Base-by-base conservation (phyloP, 2,888 invertebrate species). In the Parnassius orleans region DNA sequence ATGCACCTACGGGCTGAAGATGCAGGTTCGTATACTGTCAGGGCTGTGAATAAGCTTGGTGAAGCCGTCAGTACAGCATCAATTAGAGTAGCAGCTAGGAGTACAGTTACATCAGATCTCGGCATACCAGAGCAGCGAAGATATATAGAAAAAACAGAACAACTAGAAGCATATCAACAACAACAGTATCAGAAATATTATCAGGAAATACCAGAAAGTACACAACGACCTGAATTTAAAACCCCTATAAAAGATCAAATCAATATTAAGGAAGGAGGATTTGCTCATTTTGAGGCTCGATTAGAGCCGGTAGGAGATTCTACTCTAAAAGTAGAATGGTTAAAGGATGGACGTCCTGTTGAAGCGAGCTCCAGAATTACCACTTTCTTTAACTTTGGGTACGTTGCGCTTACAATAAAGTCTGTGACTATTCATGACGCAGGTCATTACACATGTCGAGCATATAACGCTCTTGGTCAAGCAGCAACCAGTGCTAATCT, bases 1-100 rank as follows among this genome's bases (percentile, higher is more conserved):
- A 94, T 98, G 95, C 98, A 98, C 95, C 96, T 98, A 94, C 96
- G 98, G 93, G 95, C 96, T 93, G 99, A 99, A 95, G 99, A 99
- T 95, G 95, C 97, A 81, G 98, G 98, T 90, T 95, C 96, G 88
- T 98, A 98, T 78, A 97, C 97, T 76, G 96, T 96, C 83, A 95
- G 97, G 79, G 98, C 98, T 91, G 95, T 96, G 72, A 98, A 98
- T 85, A 95, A 96, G 81, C 93, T 96, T 80, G 98, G 98, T 74
- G 98, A 98, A 92, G 97, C 98, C 73, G 94, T 97, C 77, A 96
- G 97, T 86, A 95, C 95, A 74, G 95, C 97, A 68, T 93, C 94
- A 64, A 94, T 97, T 68, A 93, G 93, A 83, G 95, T 97, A 72
- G 94, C 94, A 69, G 93, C 95, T 66, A 94, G 96, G 76, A 96